Evolutionary conservation across 2,888 invertebrate genomes (phyloP).

Genomic region (Apamea epomidion): DNA sequence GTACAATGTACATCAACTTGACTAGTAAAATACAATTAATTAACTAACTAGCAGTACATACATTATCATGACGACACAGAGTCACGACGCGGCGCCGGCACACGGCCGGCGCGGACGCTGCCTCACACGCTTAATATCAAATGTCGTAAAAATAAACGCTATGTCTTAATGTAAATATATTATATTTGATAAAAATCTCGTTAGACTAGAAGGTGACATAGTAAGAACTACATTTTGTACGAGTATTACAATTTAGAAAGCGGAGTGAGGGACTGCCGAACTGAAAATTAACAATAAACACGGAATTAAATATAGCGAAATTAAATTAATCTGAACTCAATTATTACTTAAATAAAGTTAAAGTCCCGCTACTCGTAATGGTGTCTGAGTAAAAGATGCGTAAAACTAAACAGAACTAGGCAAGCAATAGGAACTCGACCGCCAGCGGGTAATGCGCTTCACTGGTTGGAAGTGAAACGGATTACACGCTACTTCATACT

Average conservation of each 20-base stretch:
- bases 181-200: constrained; percentile 68
- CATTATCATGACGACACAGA: constrained; percentile 49
- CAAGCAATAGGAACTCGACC: constrained; percentile 76
- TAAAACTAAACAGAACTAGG: constrained; percentile 25
- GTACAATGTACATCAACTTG: constrained; percentile 85
- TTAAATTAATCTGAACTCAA: not conserved
- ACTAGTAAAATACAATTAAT: constrained; percentile 83
- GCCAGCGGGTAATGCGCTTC: constrained; percentile 72
- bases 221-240: constrained; percentile 83
- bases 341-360: not conserved
- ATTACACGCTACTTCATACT: constrained; percentile 64
- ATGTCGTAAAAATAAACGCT: constrained; percentile 77
- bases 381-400: constrained; percentile 6
- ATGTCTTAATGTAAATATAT: constrained; percentile 69
- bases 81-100: constrained; percentile 44
- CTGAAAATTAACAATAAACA: not conserved
- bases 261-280: constrained; percentile 16
- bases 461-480: constrained; percentile 78
- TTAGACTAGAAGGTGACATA: constrained; percentile 86
- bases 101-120: constrained; percentile 20
- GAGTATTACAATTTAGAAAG: constrained; percentile 65
- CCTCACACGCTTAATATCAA: constrained; percentile 66
- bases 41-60: constrained; percentile 77
- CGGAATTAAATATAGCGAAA: constrained; percentile 26
- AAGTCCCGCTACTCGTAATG: constrained; percentile 18